Percentiles rank a stretch among this genome's conserved stretches.
Evolutionary conservation across 1,140 invertebrate species (phyloP).

Genomic region (Eulimnadia texana): DNA sequence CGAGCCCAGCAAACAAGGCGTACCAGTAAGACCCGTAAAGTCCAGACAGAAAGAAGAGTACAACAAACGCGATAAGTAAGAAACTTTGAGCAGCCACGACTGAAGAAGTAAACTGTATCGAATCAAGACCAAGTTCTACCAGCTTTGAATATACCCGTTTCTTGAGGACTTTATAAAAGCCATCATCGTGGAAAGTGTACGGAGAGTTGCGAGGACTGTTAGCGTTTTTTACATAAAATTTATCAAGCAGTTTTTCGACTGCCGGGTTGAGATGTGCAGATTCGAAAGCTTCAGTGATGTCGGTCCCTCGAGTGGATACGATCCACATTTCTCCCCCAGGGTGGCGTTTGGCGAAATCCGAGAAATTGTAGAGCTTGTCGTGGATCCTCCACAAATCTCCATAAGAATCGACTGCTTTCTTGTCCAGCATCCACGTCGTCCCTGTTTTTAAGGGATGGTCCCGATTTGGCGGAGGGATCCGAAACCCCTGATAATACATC

Average conservation of each 20-base stretch:
- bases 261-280: conserved; percentile 38
- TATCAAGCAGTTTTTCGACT: conserved; percentile 37
- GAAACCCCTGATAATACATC: no score
- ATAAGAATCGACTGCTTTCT: conserved; percentile 49
- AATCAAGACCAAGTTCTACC: conserved; percentile 38
- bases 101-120: neutral
- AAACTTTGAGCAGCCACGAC: conserved; percentile 33
- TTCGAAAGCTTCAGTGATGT: conserved; percentile 63
- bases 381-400: conserved; percentile 62
- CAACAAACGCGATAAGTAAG: conserved; percentile 34
- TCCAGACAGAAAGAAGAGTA: conserved; percentile 36
- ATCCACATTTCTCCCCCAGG: conserved; percentile 69
- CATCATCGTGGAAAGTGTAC: conserved; percentile 48
- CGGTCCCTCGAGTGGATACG: conserved; percentile 37
- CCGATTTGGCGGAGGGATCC: conserved; percentile 21
- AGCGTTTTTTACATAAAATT: conserved; percentile 44
- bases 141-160: conserved; percentile 32
- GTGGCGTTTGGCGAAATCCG: conserved; percentile 47
- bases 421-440: conserved; percentile 42
- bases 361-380: conserved; percentile 58
- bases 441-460: conserved; percentile 21
- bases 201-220: conserved; percentile 40
- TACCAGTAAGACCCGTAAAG: conserved; percentile 29
- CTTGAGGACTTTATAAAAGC: conserved; percentile 51
- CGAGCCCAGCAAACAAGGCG: conserved; percentile 35